Conservation (phyloP, 2,888 invertebrate genomes). For the Leucozona laternaria region DNA sequence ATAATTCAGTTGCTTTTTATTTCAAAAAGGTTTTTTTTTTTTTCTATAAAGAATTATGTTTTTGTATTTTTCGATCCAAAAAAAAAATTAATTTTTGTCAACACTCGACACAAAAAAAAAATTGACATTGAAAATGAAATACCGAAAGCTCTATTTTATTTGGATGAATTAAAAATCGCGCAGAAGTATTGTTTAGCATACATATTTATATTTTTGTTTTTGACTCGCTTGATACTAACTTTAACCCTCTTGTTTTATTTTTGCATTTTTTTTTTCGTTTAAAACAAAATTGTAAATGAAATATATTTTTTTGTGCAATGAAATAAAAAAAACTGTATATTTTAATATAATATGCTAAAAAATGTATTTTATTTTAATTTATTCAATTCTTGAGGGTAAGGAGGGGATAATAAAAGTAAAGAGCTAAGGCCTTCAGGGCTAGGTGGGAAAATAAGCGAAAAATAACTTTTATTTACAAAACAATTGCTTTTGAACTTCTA, state of each 20-base stretch:
- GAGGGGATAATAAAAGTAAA: constrained; percentile 72
- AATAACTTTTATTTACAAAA: constrained; percentile 48
- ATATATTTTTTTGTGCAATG: constrained; percentile 45
- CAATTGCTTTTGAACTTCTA: constrained; percentile 2
- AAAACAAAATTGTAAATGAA: constrained; percentile 30
- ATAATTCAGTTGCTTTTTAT: constrained; percentile 18
- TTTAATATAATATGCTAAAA: constrained; percentile 54
- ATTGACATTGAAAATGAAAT: constrained; percentile 57
- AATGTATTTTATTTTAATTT: constrained; percentile 11
- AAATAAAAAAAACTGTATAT: constrained; percentile 51
- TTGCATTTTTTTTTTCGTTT: constrained; percentile 42
- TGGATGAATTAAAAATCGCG: constrained; percentile 50
- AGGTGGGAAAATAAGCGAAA: constrained; percentile 63
- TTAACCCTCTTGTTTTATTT: constrained; percentile 74
- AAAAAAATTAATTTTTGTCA: too few relatives aligned
- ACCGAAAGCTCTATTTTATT: constrained; percentile 66
- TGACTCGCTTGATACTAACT: constrained; percentile 61
- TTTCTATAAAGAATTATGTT: not conserved
- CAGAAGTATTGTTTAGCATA: constrained; percentile 36
- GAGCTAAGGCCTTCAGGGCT: constrained; percentile 62
- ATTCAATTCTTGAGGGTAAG: constrained; percentile 7
- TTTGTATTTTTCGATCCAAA: not conserved
- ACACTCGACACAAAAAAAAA: not conserved
- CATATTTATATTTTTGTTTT: constrained; percentile 36
- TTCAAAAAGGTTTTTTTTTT: not conserved